Base-by-base conservation (phyloP, 2,888 invertebrate genomes). In the Empis livida region DNA sequence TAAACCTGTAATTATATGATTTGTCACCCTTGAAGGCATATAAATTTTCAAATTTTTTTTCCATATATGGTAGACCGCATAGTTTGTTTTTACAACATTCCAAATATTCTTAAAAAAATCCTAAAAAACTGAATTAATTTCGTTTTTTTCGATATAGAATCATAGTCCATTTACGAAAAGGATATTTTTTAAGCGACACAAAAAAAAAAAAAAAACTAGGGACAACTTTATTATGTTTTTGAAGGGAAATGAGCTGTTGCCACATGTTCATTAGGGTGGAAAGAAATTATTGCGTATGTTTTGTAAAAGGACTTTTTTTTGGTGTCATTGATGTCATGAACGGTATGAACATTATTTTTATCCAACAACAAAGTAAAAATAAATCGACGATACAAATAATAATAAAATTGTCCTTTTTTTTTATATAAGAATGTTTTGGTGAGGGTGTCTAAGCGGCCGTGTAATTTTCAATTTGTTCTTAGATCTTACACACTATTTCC, bases 381-480 rank as follows among this genome's bases (percentile, higher is more conserved):
- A 23, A 5, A 20, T 5, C 23, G 23, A 27, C 23, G 5, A 20
- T 27, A 27, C 23, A 27, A 27, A 27, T 2, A 27, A 27, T 9
- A 27, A 27, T 27, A 8, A 27, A 27, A 27, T 27, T 27, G 23
- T 27, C 23, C 23, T 27, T 27, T n/a, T n/a, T n/a, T n/a, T n/a
- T n/a, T 27, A 8, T 6, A 27, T 4, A 27, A 20, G 5, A 27
- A 27, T 6, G 8, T 51, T 51, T 49, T 46, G 53, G 50, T 44
- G 55, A 52, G 59, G 63, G 62, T 66, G 65, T 55, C 59, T 62
- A 66, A 66, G 61, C 62, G 64, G 62, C 58, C 66, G 64, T 66
- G 62, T 65, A 66, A 66, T 64, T 63, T 60, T 60, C 64, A 63
- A 61, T 64, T 65, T 63, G 56, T 56, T 57, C 56, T 53, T 59